Evolutionary conservation across 2,888 invertebrate genomes (phyloP).

Genomic region (Marasmarcha lunaedactyla): DNA sequence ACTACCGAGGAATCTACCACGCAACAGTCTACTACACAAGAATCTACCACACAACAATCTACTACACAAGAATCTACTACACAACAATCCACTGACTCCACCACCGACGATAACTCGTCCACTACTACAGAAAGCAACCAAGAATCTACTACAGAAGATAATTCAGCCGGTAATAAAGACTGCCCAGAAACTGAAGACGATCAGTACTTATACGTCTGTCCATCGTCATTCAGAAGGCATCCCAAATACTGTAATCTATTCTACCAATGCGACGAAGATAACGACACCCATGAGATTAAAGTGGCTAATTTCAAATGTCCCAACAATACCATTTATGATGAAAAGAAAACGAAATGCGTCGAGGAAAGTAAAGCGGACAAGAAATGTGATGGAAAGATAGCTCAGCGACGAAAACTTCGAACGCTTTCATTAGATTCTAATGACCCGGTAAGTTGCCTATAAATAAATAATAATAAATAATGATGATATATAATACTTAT

Average conservation of each 20-base stretch:
- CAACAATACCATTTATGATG: slow-evolving; percentile 81
- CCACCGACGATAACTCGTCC: slow-evolving; percentile 14
- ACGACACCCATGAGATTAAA: slow-evolving; percentile 77
- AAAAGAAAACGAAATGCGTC: slow-evolving; percentile 78
- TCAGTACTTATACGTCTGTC: slow-evolving; percentile 81
- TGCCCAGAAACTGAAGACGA: slow-evolving; percentile 74
- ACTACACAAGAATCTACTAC: slow-evolving; percentile 19
- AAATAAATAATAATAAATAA: neutral
- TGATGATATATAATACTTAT: too few relatives aligned
- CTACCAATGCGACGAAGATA: slow-evolving; percentile 82
- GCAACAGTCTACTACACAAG: slow-evolving; percentile 19
- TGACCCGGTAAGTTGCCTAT: slow-evolving; percentile 66
- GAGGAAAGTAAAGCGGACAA: slow-evolving; percentile 70
- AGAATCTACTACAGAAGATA: slow-evolving; percentile 22
- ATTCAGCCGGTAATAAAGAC: slow-evolving; percentile 33
- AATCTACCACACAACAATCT: slow-evolving; percentile 15
- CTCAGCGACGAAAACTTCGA: slow-evolving; percentile 66
- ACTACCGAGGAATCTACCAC: slow-evolving; percentile 20
- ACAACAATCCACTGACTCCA: slow-evolving; percentile 10
- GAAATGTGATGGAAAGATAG: slow-evolving; percentile 69
- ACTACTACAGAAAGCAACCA: slow-evolving; percentile 19
- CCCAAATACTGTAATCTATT: slow-evolving; percentile 86
- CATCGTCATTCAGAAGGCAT: slow-evolving; percentile 85
- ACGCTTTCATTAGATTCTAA: slow-evolving; percentile 56
- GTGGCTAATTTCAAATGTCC: slow-evolving; percentile 82